Percentiles rank a stretch among this genome's conserved stretches.
Evolutionary conservation across 2,888 invertebrate genomes (phyloP).

Genomic region (Chaitophorus viminalis): DNA sequence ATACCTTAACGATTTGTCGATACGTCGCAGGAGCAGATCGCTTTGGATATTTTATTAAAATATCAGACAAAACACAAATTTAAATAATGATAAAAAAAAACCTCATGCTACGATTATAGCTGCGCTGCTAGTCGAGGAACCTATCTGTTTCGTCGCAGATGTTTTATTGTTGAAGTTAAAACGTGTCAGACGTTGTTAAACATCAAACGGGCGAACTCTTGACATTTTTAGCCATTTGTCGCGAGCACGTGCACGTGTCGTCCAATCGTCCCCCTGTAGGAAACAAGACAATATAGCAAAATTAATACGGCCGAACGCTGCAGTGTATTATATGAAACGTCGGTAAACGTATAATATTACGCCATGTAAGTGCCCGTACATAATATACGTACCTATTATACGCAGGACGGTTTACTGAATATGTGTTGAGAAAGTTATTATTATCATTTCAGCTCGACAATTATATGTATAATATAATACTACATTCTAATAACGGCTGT

Average conservation of each 20-base stretch:
- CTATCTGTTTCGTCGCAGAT: neutral
- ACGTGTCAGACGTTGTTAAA: conserved; percentile 2
- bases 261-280: neutral
- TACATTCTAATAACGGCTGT: too few species aligned
- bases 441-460: too few species aligned
- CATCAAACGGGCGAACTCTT: conserved; percentile 20
- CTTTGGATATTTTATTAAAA: too few species aligned
- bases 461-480: too few species aligned
- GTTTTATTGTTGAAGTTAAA: neutral
- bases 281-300: neutral
- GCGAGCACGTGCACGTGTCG: neutral
- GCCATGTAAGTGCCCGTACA: neutral
- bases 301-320: neutral
- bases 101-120: neutral
- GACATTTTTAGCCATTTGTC: conserved; percentile 21
- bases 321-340: neutral
- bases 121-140: neutral
- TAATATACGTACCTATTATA: too few species aligned
- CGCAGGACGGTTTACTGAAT: too few species aligned
- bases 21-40: too few species aligned
- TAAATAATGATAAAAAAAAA: neutral
- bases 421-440: too few species aligned
- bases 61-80: too few species aligned
- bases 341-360: neutral
- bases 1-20: too few species aligned